Conservation (phyloP, 2,888 invertebrate species). For the Leptopilina myrica region DNA sequence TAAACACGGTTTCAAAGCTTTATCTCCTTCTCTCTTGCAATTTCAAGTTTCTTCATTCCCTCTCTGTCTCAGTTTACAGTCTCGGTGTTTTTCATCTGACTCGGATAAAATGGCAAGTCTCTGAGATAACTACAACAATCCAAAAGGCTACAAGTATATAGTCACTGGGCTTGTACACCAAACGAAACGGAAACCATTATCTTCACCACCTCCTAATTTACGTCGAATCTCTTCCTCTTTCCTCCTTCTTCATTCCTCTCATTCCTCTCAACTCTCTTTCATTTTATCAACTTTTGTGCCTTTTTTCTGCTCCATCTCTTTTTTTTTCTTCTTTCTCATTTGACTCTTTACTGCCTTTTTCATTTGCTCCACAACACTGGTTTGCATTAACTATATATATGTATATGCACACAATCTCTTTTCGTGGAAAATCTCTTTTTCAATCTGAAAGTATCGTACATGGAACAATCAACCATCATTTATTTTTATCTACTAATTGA, state of each 20-base stretch:
- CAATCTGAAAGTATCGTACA: no score
- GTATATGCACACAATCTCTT: neutral
- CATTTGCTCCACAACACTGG: neutral
- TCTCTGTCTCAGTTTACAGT: slow-evolving; percentile 16
- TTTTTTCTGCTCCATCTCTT: neutral
- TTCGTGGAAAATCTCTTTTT: no score
- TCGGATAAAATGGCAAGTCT: slow-evolving; percentile 3
- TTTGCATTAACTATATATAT: neutral
- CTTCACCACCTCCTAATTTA: slow-evolving; percentile 18
- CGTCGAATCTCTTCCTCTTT: slow-evolving; percentile 26
- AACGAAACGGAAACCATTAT: slow-evolving; percentile 39
- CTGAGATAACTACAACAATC: slow-evolving; percentile 21
- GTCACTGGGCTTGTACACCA: neutral
- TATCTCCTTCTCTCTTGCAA: neutral
- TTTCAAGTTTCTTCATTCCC: neutral
- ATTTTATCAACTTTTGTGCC: neutral
- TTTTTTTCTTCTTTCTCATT: neutral
- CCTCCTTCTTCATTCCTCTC: slow-evolving; percentile 3
- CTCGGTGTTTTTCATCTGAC: slow-evolving; percentile 9
- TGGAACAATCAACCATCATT: no score
- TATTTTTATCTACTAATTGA: no score
- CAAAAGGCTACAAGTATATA: neutral
- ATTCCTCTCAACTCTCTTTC: neutral
- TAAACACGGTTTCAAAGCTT: slow-evolving; percentile 4
- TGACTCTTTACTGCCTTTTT: neutral